Evolutionary conservation across 1,140 invertebrate species (phyloP), one percentile per base, ranked within the genome.

Genomic region (Lutraria rhynchaena): DNA sequence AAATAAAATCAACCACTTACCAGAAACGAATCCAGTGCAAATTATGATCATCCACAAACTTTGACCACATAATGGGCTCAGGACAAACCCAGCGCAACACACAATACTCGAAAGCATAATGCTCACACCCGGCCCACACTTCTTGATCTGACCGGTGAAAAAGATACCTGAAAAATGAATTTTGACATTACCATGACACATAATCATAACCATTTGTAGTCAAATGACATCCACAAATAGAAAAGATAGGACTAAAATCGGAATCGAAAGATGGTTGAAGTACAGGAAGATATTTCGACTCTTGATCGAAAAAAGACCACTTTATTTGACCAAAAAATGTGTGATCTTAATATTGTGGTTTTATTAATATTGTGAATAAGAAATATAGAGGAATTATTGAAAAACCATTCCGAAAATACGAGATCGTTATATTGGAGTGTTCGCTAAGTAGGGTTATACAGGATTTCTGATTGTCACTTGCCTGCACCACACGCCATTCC

Each of bases 141-240:
- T 35, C 11, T 13, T 7, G 17, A 73, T 53, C 31, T 53, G 3
- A 22, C 51, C 22, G 9, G 49, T n/a, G 31, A 55, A 73, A 27
- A 73, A 3, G 7, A 73, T 73, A n/a, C 70, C 70, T 71, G 11
- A 31, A 73, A 73, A 19, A 57, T n/a, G n/a, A n/a, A n/a, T n/a
- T n/a, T n/a, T n/a, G n/a, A n/a, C n/a, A n/a, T n/a, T n/a, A n/a
- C n/a, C n/a, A n/a, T n/a, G n/a, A n/a, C n/a, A n/a, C n/a, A n/a
- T n/a, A n/a, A n/a, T 9, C 15, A 67, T 41, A 41, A 24, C 11
- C 3, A 19, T 15, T 67, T 67, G 19, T 41, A 37, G n/a, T 41
- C 11, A 4, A n/a, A 41, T 67, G 22, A 41, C 22, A 19, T 41
- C 3, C 22, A 24, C 44, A 46, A n/a, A 46, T 4, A n/a, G 35